phyloP scores from a whole-genome alignment of 2,113 vertebrate genomes.

The Xerus inauris region DNA sequence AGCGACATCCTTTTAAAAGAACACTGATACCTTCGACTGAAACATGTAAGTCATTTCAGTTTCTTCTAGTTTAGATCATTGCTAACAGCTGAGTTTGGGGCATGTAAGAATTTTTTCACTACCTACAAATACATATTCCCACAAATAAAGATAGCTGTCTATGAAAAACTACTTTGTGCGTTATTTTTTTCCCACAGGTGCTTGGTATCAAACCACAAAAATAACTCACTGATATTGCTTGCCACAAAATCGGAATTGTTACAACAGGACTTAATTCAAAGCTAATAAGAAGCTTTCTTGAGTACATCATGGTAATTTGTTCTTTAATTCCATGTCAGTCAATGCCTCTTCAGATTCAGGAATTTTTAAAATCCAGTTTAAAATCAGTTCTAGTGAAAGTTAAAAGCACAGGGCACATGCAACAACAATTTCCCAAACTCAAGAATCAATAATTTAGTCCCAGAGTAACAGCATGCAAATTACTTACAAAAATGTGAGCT shows the following conservation, averaged over 20 bases:
- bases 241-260: neutral
- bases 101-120: constrained; percentile 16
- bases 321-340: constrained; percentile 34
- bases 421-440: neutral
- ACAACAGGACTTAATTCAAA: constrained; percentile 52
- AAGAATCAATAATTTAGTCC: constrained; percentile 24
- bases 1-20: constrained; percentile 32
- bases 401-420: constrained; percentile 48
- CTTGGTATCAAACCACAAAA: constrained; percentile 38
- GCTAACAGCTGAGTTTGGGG: neutral
- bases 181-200: neutral
- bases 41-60: constrained; percentile 67
- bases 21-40: neutral
- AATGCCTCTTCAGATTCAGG: neutral
- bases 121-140: neutral
- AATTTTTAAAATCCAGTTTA: constrained; percentile 59
- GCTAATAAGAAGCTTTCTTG: constrained; percentile 32
- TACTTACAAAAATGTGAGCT: constrained; percentile 83
- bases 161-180: neutral
- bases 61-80: neutral
- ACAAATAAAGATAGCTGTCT: constrained; percentile 12
- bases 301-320: neutral
- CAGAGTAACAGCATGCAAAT: constrained; percentile 61
- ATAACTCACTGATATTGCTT: neutral
- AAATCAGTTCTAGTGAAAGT: constrained; percentile 31